These are phyloP conservation scores for Phrynocephalus vlangalii DNA, from an alignment of 2,797 vertebrate species.

Conservation along the genomic window DNA sequence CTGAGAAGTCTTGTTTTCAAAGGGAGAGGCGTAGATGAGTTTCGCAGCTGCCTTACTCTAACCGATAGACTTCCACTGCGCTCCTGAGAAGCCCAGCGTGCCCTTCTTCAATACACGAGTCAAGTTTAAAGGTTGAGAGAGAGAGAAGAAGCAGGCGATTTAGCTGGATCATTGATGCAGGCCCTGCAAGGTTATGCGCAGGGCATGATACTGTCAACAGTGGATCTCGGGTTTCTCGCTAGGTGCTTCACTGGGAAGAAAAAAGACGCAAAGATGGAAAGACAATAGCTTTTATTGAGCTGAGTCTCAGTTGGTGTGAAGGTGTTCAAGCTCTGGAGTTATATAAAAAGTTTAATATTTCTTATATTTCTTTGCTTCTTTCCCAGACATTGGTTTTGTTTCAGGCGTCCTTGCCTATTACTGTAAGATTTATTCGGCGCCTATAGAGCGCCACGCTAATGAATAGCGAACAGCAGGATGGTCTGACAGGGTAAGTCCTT, in stretches of 20 bases:
- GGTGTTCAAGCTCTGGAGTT: background rate
- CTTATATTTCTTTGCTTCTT: background rate
- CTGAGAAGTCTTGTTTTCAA: background rate
- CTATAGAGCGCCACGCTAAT: no score
- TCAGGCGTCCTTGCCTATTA: background rate
- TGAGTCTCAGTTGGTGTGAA: background rate
- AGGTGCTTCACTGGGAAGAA: background rate
- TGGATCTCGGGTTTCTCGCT: background rate
- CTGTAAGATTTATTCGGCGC: no score
- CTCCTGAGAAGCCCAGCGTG: background rate
- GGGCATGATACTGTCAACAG: background rate
- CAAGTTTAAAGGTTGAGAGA: background rate
- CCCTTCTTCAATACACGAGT: background rate
- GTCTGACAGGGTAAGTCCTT: background rate
- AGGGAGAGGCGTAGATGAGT: background rate
- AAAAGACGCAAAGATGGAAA: background rate
- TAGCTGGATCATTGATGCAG: background rate
- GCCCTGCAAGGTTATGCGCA: background rate
- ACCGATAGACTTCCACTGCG: background rate
- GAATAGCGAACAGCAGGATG: no score
- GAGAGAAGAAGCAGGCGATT: background rate
- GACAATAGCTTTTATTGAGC: background rate
- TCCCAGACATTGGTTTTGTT: no score
- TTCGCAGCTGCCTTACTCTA: background rate
- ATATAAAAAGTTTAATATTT: background rate